Base-by-base conservation (phyloP, 2,113 vertebrate genomes). In the Rynchops niger region DNA sequence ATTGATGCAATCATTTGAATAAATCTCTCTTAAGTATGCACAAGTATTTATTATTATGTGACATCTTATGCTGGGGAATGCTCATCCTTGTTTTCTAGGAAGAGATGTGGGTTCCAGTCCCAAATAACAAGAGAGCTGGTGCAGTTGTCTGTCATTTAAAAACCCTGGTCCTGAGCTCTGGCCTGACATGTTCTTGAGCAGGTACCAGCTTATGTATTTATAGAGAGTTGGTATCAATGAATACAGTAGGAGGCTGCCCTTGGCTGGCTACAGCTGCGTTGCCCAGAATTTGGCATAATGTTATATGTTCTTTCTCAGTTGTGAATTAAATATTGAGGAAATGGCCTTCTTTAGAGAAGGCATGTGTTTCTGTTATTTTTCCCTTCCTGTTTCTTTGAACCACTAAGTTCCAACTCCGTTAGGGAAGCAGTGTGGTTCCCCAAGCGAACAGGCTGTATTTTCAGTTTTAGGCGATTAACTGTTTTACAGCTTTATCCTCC, bases 291-390 rank as follows among this genome's bases (percentile, higher is more conserved):
- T 81, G 76, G 36, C 6, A 0, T 77, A 53, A 80, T 0, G 6
- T 40, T 12, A 3, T 70, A 12, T 62, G 36, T 77, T 93, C 53
- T 77, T 80, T 91, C 45, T 38, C 59, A 62, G 32, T 83, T 79
- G 42, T 88, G 50, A 96, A 92, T 80, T 86, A 88, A 67, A 80
- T 93, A 58, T 30, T 80, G 59, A 86, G 82, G 42, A 93, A 95
- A 34, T 81, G 18, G 22, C 38, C 55, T 94, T 95, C 45, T 58
- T 43, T 8, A 27, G 29, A 77, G 53, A 72, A 85, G 15, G 3
- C 32, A 61, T 21, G 3, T 69, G 16, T 69, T 94, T 87, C 66
- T 85, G 6, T 71, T 84, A 38, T 59, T 47, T 63, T 93, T 91
- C 15, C 36, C 32, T 79, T 94, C 88, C 47, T 78, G 65, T 93